Conservation (phyloP, 2,888 invertebrate species). For the Microplitis deprimator region DNA sequence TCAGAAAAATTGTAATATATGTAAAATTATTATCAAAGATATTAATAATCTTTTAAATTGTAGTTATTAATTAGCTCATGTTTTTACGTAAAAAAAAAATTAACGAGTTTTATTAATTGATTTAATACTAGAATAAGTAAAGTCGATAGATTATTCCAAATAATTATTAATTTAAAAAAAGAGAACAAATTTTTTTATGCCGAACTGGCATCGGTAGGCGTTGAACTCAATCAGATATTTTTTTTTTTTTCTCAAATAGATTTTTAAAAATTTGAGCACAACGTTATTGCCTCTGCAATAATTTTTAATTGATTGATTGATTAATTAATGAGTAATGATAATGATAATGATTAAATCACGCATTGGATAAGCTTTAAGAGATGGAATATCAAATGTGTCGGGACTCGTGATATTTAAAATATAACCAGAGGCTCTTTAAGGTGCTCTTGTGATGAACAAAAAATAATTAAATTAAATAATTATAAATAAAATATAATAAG, state of each 20-base stretch:
- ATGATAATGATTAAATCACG: slow-evolving; percentile 1
- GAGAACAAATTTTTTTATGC: not conserved
- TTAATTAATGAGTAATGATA: not conserved
- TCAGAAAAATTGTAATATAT: slow-evolving; percentile 34
- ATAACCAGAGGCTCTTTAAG: slow-evolving; percentile 10
- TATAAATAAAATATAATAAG: slow-evolving; percentile 5
- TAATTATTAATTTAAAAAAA: not conserved
- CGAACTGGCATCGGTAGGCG: not conserved
- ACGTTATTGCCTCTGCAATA: slow-evolving; percentile 16
- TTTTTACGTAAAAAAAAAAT: not conserved
- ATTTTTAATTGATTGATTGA: not conserved
- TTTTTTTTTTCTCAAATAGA: not conserved
- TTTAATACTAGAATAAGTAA: not conserved
- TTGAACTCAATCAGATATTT: not conserved
- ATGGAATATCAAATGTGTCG: slow-evolving; percentile 7
- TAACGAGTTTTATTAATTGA: not conserved
- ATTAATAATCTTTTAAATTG: slow-evolving; percentile 12
- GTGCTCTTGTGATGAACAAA: slow-evolving; percentile 4
- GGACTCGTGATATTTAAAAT: slow-evolving; percentile 6
- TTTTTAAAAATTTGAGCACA: slow-evolving; percentile 6
- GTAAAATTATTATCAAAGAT: slow-evolving; percentile 11
- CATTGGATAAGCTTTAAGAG: slow-evolving; percentile 6
- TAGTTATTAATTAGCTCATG: slow-evolving; percentile 9
- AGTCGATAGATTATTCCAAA: not conserved
- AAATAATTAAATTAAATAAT: not conserved